A percentile compares a stretch with the other conserved stretches of the same genome.
phyloP scores from a whole-genome alignment of 37 sponge, comb jelly and placozoan genomes.

The Eunapius fragilis region DNA sequence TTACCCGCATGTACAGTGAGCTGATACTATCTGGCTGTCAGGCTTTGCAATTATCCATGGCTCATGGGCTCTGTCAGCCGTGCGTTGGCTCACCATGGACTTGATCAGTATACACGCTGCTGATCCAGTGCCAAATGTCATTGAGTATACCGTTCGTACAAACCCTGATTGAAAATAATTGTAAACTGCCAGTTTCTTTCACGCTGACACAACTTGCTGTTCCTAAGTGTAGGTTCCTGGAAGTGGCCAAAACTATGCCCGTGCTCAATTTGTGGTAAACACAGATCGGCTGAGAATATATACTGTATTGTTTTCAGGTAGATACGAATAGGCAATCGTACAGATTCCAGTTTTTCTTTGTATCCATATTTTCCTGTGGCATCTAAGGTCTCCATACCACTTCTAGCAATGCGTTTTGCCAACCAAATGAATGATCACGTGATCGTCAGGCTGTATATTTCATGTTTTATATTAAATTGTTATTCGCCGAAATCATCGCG shows the following conservation, averaged over 20 bases:
- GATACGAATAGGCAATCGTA: too few species aligned
- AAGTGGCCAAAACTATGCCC: not conserved
- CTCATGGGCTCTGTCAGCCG: slow-evolving; percentile 27
- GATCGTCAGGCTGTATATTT: too few species aligned
- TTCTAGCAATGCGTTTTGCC: too few species aligned
- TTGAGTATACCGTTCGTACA: slow-evolving; percentile 13
- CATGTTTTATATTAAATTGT: too few species aligned
- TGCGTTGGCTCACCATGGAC: slow-evolving; percentile 13
- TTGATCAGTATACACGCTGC: not conserved
- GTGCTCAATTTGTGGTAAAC: not conserved
- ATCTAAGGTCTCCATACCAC: too few species aligned
- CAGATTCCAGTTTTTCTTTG: too few species aligned
- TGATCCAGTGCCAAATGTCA: not conserved
- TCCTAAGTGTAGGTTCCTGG: not conserved
- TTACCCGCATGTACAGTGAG: slow-evolving; percentile 17
- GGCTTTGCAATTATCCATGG: slow-evolving; percentile 24
- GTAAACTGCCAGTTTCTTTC: slow-evolving; percentile 19
- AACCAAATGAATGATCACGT: too few species aligned
- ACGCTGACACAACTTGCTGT: slow-evolving; percentile 4
- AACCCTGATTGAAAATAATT: slow-evolving; percentile 42
- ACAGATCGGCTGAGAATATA: too few species aligned
- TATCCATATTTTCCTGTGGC: too few species aligned
- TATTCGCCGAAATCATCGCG: too few species aligned
- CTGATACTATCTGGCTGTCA: slow-evolving; percentile 11
- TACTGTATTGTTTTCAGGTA: too few species aligned